A percentile compares a stretch with the other conserved stretches of the same genome.
These are phyloP conservation scores for Platyrinchus mystaceus DNA, from an alignment of 2,797 vertebrate genomes.

Conservation along the genomic window DNA sequence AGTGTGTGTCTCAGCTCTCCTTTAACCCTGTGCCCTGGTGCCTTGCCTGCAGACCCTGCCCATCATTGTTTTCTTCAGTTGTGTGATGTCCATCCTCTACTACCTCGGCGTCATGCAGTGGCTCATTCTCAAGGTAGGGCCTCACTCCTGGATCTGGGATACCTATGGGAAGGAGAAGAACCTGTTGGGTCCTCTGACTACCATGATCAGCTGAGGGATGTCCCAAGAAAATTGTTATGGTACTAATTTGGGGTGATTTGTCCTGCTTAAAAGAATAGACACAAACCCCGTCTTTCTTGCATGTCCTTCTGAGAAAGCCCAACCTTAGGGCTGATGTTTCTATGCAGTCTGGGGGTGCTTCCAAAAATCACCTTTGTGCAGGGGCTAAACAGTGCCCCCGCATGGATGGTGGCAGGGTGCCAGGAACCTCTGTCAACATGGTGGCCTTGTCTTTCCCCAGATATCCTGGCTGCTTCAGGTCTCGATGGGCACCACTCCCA, in stretches of 20 bases:
- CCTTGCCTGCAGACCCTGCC: constrained; percentile 82
- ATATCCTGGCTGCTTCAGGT: constrained; percentile 93
- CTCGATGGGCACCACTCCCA: constrained; percentile 90
- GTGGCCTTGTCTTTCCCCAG: constrained; percentile 70
- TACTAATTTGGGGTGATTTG: background rate
- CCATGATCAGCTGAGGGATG: background rate
- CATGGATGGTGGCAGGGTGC: background rate
- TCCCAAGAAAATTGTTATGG: background rate
- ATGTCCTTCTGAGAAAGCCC: background rate
- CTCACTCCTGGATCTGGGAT: background rate
- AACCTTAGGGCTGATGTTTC: background rate
- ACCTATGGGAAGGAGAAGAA: background rate
- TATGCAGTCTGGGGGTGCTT: background rate
- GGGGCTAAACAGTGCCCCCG: background rate
- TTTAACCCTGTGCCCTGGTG: background rate
- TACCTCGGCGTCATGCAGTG: constrained; percentile 92
- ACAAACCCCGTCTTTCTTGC: background rate
- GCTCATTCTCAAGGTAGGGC: constrained; percentile 91
- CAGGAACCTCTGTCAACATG: background rate
- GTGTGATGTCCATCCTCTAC: constrained; percentile 94
- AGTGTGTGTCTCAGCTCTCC: background rate
- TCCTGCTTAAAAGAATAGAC: background rate
- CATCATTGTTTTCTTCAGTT: constrained; percentile 96
- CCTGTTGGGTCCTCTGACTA: background rate
- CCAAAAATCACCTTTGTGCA: background rate